These are phyloP conservation scores for Ectropis crepuscularia DNA, from an alignment of 2,888 invertebrate genomes.

Conservation along the genomic window DNA sequence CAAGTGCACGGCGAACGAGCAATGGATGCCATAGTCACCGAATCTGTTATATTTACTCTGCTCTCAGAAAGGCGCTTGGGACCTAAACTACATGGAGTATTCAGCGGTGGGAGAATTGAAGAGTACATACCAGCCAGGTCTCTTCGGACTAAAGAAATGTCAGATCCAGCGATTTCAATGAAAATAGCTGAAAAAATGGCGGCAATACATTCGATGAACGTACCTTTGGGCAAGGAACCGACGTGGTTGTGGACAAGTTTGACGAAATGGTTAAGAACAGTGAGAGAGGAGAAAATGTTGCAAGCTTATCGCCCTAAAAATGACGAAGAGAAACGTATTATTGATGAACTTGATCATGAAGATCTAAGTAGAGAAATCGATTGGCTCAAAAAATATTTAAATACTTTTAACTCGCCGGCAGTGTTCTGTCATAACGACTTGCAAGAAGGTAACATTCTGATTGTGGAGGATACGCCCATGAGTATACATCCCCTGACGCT, in stretches of 20 bases:
- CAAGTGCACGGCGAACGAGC: slow-evolving; percentile 96
- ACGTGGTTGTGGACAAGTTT: slow-evolving; percentile 97
- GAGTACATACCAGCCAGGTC: slow-evolving; percentile 97
- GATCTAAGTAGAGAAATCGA: slow-evolving; percentile 88
- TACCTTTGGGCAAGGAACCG: slow-evolving; percentile 98
- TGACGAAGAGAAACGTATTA: slow-evolving; percentile 62
- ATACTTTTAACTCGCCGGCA: slow-evolving; percentile 89
- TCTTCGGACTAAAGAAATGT: slow-evolving; percentile 91
- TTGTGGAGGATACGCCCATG: slow-evolving; percentile 66
- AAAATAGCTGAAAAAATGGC: slow-evolving; percentile 98
- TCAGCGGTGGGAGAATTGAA: slow-evolving; percentile 98
- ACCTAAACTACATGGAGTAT: slow-evolving; percentile 97
- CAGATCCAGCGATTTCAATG: slow-evolving; percentile 90
- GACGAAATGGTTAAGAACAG: slow-evolving; percentile 89
- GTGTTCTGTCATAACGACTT: slow-evolving; percentile 98
- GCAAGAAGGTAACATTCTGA: slow-evolving; percentile 91
- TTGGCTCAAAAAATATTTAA: slow-evolving; percentile 88
- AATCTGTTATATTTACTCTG: slow-evolving; percentile 98
- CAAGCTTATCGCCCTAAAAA: slow-evolving; percentile 56
- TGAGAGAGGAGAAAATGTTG: slow-evolving; percentile 65
- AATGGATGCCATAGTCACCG: slow-evolving; percentile 95
- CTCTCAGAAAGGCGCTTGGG: slow-evolving; percentile 97
- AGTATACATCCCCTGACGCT: neutral
- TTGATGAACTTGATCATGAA: slow-evolving; percentile 70
- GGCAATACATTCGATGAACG: slow-evolving; percentile 95